phyloP scores from a whole-genome alignment of 2,113 vertebrate species.

The Cyrtonyx montezumae region DNA sequence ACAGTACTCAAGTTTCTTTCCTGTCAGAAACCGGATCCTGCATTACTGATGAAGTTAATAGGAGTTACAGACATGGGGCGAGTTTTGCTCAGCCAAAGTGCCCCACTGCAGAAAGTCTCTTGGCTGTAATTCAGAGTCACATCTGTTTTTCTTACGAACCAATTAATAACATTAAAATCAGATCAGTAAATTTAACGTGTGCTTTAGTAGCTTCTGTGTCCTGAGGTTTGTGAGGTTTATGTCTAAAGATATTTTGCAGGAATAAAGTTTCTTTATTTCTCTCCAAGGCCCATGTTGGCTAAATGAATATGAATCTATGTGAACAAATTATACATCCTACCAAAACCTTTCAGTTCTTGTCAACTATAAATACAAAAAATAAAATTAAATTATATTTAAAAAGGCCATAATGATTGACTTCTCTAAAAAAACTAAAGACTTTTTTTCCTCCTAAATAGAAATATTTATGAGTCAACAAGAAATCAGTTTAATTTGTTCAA shows the following conservation, averaged over 20 bases:
- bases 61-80: neutral
- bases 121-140: neutral
- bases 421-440: neutral
- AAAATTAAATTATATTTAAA: neutral
- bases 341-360: neutral
- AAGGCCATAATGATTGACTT: neutral
- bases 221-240: neutral
- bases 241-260: neutral
- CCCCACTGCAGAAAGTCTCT: neutral
- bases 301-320: neutral
- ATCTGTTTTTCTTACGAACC: slow-evolving; percentile 4
- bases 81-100: slow-evolving; percentile 1
- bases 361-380: neutral
- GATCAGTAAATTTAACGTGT: slow-evolving; percentile 20
- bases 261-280: neutral
- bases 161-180: slow-evolving; percentile 25
- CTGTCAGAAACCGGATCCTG: neutral
- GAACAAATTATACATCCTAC: neutral
- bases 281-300: neutral
- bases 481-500: neutral
- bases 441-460: neutral
- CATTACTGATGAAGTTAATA: slow-evolving; percentile 1
- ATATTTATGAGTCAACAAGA: neutral
- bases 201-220: slow-evolving; percentile 17
- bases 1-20: slow-evolving; percentile 6